These are phyloP conservation scores for Pseudoips prasinana DNA, from an alignment of 2,888 invertebrate genomes.

Conservation along the genomic window DNA sequence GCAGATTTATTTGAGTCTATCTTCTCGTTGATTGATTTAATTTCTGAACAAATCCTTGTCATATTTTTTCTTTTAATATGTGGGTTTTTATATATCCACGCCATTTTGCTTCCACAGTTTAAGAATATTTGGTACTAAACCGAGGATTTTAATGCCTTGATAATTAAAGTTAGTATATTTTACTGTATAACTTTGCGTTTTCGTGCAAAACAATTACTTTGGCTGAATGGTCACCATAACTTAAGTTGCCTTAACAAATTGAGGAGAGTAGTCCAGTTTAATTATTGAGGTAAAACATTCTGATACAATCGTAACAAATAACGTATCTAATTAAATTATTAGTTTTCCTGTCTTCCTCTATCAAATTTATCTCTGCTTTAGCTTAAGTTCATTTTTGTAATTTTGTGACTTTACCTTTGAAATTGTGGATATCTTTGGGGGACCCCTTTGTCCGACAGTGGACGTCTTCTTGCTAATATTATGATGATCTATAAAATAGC, in stretches of 20 bases:
- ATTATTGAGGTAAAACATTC: slow-evolving; percentile 36
- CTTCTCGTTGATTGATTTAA: too few species aligned
- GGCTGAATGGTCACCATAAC: slow-evolving; percentile 45
- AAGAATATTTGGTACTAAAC: neutral
- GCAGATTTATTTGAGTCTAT: too few species aligned
- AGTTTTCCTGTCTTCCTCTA: slow-evolving; percentile 4
- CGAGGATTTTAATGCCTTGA: slow-evolving; percentile 1
- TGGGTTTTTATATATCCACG: too few species aligned
- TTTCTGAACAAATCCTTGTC: too few species aligned
- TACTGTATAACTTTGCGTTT: slow-evolving; percentile 48
- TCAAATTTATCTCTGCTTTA: slow-evolving; percentile 12
- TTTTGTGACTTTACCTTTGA: too few species aligned
- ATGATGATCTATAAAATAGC: too few species aligned
- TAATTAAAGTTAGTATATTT: slow-evolving; percentile 39
- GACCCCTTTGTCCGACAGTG: too few species aligned
- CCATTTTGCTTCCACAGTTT: too few species aligned
- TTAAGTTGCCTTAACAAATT: slow-evolving; percentile 33
- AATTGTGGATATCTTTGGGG: too few species aligned
- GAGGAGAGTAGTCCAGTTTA: slow-evolving; percentile 39
- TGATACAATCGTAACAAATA: slow-evolving; percentile 33
- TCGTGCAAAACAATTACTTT: slow-evolving; percentile 65
- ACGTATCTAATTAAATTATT: slow-evolving; percentile 35
- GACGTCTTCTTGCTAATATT: too few species aligned
- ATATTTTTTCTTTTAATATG: too few species aligned
- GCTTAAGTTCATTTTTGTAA: too few species aligned